phyloP scores from a whole-genome alignment of 2,888 invertebrate species.

The Omphaloscelis lunosa region DNA sequence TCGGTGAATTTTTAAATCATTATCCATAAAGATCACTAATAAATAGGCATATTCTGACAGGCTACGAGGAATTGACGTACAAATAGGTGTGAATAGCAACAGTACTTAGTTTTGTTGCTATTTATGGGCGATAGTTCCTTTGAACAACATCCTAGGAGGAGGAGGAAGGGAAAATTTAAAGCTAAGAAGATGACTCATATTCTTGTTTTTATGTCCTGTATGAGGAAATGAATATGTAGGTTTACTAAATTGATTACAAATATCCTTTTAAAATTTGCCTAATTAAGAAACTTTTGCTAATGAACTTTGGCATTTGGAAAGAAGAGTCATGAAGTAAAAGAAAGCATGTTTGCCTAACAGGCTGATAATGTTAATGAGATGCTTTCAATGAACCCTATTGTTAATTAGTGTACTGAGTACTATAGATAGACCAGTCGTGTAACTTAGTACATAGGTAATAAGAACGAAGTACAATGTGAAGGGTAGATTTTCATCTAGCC shows the following conservation, averaged over 20 bases:
- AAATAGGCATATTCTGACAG: neutral
- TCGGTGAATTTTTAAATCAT: neutral
- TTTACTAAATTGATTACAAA: neutral
- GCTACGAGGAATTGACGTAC: neutral
- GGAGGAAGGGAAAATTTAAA: neutral
- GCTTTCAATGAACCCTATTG: neutral
- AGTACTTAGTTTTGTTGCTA: constrained; percentile 3
- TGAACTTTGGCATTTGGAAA: neutral
- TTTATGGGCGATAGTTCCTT: constrained; percentile 8
- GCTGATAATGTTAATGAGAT: neutral
- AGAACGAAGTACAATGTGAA: neutral
- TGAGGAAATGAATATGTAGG: neutral
- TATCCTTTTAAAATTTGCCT: neutral
- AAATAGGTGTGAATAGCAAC: constrained; percentile 1
- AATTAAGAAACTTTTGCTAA: neutral
- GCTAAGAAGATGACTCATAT: constrained; percentile 1
- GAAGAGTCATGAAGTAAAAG: too few species aligned
- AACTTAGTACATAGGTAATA: neutral
- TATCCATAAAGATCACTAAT: neutral
- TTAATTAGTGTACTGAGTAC: neutral
- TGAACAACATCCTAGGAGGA: neutral
- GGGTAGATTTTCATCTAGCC: neutral
- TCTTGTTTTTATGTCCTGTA: neutral
- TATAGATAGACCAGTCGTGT: neutral
- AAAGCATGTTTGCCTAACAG: neutral